Evolutionary conservation across 1,140 invertebrate genomes (phyloP).

Genomic region (Triops cancriformis): DNA sequence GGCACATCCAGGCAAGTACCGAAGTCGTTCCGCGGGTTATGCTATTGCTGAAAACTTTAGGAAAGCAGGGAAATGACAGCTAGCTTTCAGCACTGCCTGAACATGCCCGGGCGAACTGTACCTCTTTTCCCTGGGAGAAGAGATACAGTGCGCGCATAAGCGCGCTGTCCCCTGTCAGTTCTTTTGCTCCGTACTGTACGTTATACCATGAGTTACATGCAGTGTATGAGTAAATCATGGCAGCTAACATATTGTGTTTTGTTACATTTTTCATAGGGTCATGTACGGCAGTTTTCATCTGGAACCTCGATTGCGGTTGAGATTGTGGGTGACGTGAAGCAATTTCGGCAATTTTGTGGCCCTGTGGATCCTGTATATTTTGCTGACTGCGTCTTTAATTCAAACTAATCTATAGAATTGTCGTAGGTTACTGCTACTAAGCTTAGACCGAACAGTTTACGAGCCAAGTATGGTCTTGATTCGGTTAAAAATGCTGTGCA

Average conservation of each 20-base stretch:
- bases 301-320: slow-evolving; percentile 80
- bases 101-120: too few relatives aligned
- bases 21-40: too few relatives aligned
- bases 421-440: slow-evolving; percentile 71
- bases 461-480: slow-evolving; percentile 72
- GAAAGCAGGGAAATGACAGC: too few relatives aligned
- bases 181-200: too few relatives aligned
- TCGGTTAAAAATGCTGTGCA: slow-evolving; percentile 83
- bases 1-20: too few relatives aligned
- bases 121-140: too few relatives aligned
- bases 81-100: too few relatives aligned
- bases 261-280: slow-evolving; percentile 47
- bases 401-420: neutral
- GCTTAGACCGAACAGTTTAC: slow-evolving; percentile 67
- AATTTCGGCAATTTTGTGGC: slow-evolving; percentile 77
- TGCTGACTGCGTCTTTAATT: neutral
- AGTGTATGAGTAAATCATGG: too few relatives aligned
- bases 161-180: too few relatives aligned
- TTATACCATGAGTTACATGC: too few relatives aligned
- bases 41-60: too few relatives aligned
- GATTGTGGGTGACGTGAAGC: slow-evolving; percentile 55
- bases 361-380: slow-evolving; percentile 73
- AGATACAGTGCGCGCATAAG: too few relatives aligned
- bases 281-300: slow-evolving; percentile 69
- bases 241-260: neutral